These are phyloP conservation scores for Sorex fumeus DNA, from an alignment of 2,113 vertebrate genomes.

Conservation along the genomic window DNA sequence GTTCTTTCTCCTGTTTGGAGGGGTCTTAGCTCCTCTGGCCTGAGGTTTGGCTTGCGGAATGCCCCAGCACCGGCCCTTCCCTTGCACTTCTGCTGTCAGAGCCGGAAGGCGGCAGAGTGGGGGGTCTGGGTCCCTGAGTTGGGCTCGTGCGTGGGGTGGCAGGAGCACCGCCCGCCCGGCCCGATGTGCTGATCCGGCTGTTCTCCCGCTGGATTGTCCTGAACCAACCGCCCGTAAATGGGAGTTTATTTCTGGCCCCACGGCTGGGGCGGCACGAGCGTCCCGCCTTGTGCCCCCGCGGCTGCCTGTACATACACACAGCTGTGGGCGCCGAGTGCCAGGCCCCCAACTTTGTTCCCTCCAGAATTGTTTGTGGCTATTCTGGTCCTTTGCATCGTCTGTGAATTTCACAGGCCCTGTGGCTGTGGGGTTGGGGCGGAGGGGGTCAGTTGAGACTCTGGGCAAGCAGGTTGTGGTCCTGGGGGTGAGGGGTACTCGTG, in stretches of 20 bases:
- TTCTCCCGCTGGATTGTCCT: slow-evolving; percentile 55
- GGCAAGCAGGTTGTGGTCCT: not conserved
- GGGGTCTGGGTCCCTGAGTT: no score
- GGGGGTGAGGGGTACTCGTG: not conserved
- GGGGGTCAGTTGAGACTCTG: not conserved
- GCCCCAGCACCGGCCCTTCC: not conserved
- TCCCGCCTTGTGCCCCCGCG: slow-evolving; percentile 30
- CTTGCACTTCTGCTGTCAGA: not conserved
- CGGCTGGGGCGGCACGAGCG: not conserved
- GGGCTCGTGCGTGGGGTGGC: not conserved
- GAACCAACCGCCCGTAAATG: slow-evolving; percentile 69
- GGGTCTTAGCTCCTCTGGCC: no score
- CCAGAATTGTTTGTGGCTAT: not conserved
- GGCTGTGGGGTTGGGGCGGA: not conserved
- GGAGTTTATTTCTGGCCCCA: slow-evolving; percentile 75
- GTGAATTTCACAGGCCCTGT: not conserved
- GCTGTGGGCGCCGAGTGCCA: slow-evolving; percentile 32
- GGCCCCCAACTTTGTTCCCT: slow-evolving; percentile 31
- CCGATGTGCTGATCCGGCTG: slow-evolving; percentile 41
- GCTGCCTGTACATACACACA: slow-evolving; percentile 56
- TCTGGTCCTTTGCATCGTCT: slow-evolving; percentile 15
- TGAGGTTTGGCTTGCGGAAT: no score
- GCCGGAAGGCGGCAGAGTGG: no score
- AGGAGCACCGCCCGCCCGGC: not conserved
- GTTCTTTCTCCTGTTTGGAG: no score